Evolutionary conservation across 2,113 vertebrate genomes (phyloP), one percentile per base, ranked within the genome.

Genomic region (Aptenodytes patagonicus): DNA sequence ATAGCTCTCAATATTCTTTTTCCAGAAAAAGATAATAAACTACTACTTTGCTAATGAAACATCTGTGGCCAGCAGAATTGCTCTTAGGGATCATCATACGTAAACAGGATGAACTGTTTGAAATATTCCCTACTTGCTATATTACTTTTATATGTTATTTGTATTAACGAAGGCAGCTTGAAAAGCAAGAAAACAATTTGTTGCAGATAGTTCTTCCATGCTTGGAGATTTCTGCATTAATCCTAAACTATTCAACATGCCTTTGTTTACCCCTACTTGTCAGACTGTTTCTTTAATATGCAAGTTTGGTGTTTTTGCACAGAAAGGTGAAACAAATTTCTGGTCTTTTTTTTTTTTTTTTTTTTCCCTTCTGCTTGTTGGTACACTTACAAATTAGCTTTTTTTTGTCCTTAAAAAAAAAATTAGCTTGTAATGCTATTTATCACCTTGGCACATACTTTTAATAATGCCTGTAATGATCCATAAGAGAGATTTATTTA

Each of bases 401-500:
- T 10, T 68, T 80, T 83, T 61, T 71, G 8, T 10, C 25, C 9
- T 80, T 36, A 87, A 82, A 91, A 93, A 93, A 78, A 65, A 83
- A 92, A 89, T 79, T 58, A 93, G 4, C 7, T 83, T 70, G 11
- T n/a, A 83, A 76, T 42, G 38, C 2, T 94, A 70, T 94, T 73
- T 92, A 60, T 93, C 69, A 93, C 7, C 87, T 47, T 91, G 46
- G 24, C 52, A 94, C 25, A 72, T 66, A 54, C 14, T 94, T 75
- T 71, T 89, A 90, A 75, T 92, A 75, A 90, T 79, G 25, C 65
- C 75, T 36, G 47, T 65, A 85, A 72, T 82, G 42, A 94, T 93
- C 68, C 42, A 71, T 58, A 83, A 17, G 64, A 91, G 42, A 84
- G 91, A 94, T 61, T 84, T 83, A 73, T 94, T 93, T 97, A 84